Percentiles rank a stretch among this genome's conserved stretches.
phyloP scores from a whole-genome alignment of 2,113 vertebrate genomes.

The Oryzias javanicus region DNA sequence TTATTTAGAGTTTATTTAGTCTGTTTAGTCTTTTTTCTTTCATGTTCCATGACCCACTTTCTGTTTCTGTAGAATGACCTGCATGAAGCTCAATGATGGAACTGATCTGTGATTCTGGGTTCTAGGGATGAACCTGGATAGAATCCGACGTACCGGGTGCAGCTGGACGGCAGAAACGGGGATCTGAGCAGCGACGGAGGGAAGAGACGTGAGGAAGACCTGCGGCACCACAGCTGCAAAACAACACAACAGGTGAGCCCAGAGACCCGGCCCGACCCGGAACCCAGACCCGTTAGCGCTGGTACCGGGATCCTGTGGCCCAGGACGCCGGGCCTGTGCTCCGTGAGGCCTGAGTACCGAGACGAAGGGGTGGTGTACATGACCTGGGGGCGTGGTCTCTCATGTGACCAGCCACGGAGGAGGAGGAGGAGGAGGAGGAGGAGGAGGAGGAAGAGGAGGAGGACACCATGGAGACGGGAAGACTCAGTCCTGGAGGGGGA shows the following conservation, averaged over 20 bases:
- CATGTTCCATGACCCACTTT: too few species aligned
- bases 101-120: too few species aligned
- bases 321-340: too few species aligned
- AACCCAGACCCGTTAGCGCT: background rate
- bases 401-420: slow-evolving; percentile 87
- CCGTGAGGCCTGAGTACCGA: too few species aligned
- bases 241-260: background rate
- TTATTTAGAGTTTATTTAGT: too few species aligned
- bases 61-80: too few species aligned
- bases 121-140: too few species aligned
- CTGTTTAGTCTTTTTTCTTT: too few species aligned
- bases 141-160: slow-evolving; percentile 83
- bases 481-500: slow-evolving; percentile 73
- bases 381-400: too few species aligned
- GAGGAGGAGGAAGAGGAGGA: slow-evolving; percentile 69
- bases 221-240: slow-evolving; percentile 83
- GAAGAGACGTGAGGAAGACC: slow-evolving; percentile 88
- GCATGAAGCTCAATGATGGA: too few species aligned
- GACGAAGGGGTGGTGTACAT: slow-evolving; percentile 89
- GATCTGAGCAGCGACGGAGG: slow-evolving; percentile 89
- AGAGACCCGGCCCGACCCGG: too few species aligned
- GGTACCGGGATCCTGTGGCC: slow-evolving; percentile 73
- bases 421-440: slow-evolving; percentile 85
- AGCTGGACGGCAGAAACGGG: slow-evolving; percentile 93
- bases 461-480: slow-evolving; percentile 85